phyloP scores from a whole-genome alignment of 2,888 invertebrate genomes.

The Synergus itoensis region DNA sequence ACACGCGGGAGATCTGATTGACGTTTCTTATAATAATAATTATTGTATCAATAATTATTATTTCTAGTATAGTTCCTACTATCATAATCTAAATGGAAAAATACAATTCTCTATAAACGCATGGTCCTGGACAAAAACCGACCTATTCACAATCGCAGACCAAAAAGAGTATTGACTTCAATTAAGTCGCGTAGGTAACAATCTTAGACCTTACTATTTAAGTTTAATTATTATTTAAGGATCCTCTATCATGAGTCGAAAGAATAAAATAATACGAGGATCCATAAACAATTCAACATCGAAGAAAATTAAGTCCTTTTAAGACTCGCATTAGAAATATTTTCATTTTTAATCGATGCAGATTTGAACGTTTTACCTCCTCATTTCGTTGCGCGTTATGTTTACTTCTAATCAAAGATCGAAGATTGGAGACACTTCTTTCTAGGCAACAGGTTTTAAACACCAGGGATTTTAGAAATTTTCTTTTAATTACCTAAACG shows the following conservation, averaged over 20 bases:
- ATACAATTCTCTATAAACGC: conserved; percentile 56
- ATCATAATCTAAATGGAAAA: conserved; percentile 63
- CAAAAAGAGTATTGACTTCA: conserved; percentile 34
- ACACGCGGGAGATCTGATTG: conserved; percentile 63
- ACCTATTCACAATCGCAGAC: conserved; percentile 48
- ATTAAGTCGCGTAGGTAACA: conserved; percentile 41
- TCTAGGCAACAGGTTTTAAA: background rate
- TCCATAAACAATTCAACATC: conserved; percentile 11
- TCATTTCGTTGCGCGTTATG: conserved; percentile 23
- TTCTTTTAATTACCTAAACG: background rate
- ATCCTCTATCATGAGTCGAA: conserved; percentile 23
- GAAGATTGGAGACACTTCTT: background rate
- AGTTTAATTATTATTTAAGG: conserved; percentile 42
- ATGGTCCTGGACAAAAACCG: conserved; percentile 52
- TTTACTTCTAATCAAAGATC: background rate
- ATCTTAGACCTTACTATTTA: conserved; percentile 40
- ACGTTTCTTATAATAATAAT: conserved; percentile 58
- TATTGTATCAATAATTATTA: no score
- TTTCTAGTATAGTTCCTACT: conserved; percentile 51
- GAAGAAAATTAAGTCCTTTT: conserved; percentile 37
- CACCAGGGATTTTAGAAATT: no score
- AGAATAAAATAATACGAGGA: conserved; percentile 3
- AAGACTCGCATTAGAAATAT: conserved; percentile 30
- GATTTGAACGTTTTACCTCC: conserved; percentile 50
- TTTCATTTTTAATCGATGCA: background rate